These are phyloP conservation scores for Psettodes erumei DNA, from an alignment of 2,113 vertebrate genomes.

Conservation along the genomic window DNA sequence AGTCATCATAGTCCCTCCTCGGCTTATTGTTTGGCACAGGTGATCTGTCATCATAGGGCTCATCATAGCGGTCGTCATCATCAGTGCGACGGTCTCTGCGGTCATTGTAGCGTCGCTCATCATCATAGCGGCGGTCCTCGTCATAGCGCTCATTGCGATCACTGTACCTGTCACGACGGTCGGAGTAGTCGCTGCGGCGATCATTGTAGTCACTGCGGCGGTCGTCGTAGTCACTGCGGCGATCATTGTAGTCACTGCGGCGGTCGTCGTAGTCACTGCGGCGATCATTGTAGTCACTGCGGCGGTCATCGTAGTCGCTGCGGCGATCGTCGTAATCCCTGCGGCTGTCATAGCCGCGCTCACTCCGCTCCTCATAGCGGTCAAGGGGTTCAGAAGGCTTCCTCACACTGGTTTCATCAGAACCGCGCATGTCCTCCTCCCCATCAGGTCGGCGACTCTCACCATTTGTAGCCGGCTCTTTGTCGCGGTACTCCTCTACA, in stretches of 20 bases:
- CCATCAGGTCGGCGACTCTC: not conserved
- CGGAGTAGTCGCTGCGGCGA: constrained; percentile 1
- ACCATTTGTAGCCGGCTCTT: constrained; percentile 18
- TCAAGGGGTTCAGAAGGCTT: not conserved
- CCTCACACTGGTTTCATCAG: constrained; percentile 1
- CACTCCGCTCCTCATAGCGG: constrained; percentile 7
- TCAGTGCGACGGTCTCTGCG: constrained; percentile 26
- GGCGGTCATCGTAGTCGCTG: constrained; percentile 29
- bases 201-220: constrained; percentile 35
- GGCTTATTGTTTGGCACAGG: constrained; percentile 68
- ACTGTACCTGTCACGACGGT: not conserved
- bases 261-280: constrained; percentile 42
- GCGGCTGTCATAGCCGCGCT: constrained; percentile 24
- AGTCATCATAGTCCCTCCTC: constrained; percentile 43
- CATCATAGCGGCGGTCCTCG: constrained; percentile 32
- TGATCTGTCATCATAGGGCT: constrained; percentile 60
- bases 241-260: constrained; percentile 14
- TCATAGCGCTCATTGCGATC: constrained; percentile 25
- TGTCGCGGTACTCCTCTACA: constrained; percentile 39
- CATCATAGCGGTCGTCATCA: constrained; percentile 59
- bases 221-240: constrained; percentile 30
- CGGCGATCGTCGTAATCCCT: constrained; percentile 38
- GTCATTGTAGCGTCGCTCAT: constrained; percentile 35
- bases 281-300: constrained; percentile 32
- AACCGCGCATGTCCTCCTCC: not conserved